These are phyloP conservation scores for Syngnathus scovelli DNA, from an alignment of 2,113 vertebrate species.

Conservation along the genomic window DNA sequence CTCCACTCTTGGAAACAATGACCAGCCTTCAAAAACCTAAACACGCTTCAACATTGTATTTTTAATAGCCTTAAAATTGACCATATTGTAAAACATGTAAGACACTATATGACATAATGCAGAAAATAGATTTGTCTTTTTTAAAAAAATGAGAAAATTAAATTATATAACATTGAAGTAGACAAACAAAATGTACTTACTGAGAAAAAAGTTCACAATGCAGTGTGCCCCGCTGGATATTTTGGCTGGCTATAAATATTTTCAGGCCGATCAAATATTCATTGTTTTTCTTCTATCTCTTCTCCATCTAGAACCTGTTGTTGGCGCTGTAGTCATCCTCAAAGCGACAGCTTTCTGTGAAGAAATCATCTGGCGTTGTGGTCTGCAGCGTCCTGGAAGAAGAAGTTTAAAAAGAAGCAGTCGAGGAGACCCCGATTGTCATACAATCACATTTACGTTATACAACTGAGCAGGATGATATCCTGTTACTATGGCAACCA, in stretches of 20 bases:
- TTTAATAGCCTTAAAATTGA: too few species aligned
- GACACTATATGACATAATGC: too few species aligned
- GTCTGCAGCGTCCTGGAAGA: conserved; percentile 78
- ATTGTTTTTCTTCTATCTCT: neutral
- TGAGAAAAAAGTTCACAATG: neutral
- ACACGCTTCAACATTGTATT: too few species aligned
- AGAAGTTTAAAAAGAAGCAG: conserved; percentile 48
- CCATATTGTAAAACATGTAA: too few species aligned
- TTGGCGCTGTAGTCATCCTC: conserved; percentile 83
- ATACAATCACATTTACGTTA: conserved; percentile 77
- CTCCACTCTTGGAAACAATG: too few species aligned
- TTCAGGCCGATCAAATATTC: neutral
- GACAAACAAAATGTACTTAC: too few species aligned
- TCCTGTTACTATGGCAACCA: conserved; percentile 76
- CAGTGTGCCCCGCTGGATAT: neutral
- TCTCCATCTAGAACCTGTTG: conserved; percentile 82
- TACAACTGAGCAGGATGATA: conserved; percentile 72
- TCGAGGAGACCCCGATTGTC: conserved; percentile 74
- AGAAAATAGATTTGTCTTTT: too few species aligned
- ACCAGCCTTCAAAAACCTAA: too few species aligned
- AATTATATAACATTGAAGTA: too few species aligned
- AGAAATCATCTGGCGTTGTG: conserved; percentile 72
- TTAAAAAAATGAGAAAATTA: too few species aligned
- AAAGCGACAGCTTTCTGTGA: conserved; percentile 76
- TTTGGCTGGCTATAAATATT: neutral